phyloP scores from a whole-genome alignment of 2,888 invertebrate genomes.

The Mylabris sibirica region DNA sequence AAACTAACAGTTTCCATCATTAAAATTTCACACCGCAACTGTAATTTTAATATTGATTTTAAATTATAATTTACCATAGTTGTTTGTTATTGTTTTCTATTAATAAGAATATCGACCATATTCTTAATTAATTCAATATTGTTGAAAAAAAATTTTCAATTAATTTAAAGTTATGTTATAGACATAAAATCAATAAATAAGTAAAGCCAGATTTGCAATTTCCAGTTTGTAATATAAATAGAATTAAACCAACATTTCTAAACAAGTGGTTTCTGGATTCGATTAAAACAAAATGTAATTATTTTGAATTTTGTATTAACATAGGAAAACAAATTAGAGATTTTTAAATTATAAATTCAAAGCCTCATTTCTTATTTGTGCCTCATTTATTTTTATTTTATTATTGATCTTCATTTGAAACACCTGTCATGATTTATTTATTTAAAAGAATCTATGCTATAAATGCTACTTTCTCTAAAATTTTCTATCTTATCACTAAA shows the following conservation, averaged over 20 bases:
- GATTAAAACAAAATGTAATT: background rate
- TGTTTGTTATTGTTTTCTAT: background rate
- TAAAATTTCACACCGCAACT: background rate
- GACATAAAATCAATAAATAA: constrained; percentile 31
- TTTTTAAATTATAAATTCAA: background rate
- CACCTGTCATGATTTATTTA: constrained; percentile 1
- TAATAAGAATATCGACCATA: background rate
- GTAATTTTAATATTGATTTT: background rate
- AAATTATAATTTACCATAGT: too few relatives aligned
- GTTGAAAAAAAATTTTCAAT: constrained; percentile 26
- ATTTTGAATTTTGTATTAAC: too few relatives aligned
- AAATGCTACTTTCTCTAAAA: background rate
- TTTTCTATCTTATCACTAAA: background rate
- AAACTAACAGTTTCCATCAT: background rate
- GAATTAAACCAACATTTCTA: constrained; percentile 28
- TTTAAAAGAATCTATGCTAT: background rate
- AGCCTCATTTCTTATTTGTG: too few relatives aligned
- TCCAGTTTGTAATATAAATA: constrained; percentile 26
- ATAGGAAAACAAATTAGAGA: too few relatives aligned
- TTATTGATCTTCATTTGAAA: background rate
- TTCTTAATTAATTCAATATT: background rate
- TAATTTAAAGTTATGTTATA: constrained; percentile 23
- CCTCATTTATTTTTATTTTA: too few relatives aligned
- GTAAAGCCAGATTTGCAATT: constrained; percentile 20
- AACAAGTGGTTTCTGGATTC: constrained; percentile 7